Percentiles rank a stretch among this genome's conserved stretches.
Conservation (phyloP, 2,888 invertebrate species). For the Phortica okadai region DNA sequence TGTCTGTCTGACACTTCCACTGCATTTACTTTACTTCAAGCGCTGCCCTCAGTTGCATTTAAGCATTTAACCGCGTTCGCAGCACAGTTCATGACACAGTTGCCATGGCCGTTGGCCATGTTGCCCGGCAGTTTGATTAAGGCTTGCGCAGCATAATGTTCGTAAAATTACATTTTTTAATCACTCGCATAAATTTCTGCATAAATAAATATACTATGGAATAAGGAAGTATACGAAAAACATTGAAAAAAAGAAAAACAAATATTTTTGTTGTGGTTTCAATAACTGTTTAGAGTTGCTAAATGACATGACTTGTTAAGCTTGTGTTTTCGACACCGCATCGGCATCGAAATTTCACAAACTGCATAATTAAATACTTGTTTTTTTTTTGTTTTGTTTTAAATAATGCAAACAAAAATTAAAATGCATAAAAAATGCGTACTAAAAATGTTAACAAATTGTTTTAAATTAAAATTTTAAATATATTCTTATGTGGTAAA, state of each 20-base stretch:
- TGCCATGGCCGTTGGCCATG: not conserved
- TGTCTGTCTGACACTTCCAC: not conserved
- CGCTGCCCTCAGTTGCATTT: conserved; percentile 5
- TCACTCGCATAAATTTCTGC: not conserved
- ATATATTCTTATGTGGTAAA: not conserved
- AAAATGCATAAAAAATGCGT: not conserved
- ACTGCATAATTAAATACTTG: conserved; percentile 13
- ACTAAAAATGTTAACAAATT: conserved; percentile 2
- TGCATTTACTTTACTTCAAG: not conserved
- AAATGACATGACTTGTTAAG: not conserved
- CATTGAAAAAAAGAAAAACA: not conserved
- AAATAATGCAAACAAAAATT: not conserved
- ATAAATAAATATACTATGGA: not conserved
- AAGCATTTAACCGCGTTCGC: not conserved
- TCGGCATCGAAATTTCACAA: not conserved
- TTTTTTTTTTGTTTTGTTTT: not conserved
- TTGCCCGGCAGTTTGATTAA: not conserved
- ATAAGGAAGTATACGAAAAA: not conserved
- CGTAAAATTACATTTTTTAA: conserved; percentile 22
- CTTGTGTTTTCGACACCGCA: not conserved
- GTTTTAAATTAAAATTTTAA: conserved; percentile 12
- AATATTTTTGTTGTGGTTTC: not conserved
- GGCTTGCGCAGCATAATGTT: not conserved
- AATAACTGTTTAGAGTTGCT: not conserved
- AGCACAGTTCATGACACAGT: not conserved